Evolutionary conservation across 2,888 invertebrate species (phyloP), one percentile per base, ranked within the genome.

Genomic region (Syrphus vitripennis): DNA sequence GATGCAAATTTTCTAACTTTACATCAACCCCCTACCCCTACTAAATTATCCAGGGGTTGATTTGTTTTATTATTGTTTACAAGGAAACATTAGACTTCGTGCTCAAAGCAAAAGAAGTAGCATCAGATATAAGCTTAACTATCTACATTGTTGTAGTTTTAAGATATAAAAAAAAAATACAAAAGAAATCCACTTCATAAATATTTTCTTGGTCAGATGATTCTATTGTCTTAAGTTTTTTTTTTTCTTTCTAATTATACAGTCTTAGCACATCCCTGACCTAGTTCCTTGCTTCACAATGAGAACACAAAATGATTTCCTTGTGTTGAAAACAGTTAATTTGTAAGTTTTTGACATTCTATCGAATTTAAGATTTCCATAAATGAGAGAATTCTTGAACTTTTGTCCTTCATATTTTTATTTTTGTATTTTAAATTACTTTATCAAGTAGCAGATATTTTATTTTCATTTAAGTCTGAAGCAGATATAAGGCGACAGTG

Each of bases 241-340:
- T 42, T 16, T n/a, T 63, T 42, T 40, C 40, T 40, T 34, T 21
- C 14, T 77, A 19, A 14, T 31, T 16, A 14, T 31, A 71, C 29
- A 57, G 31, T 45, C 21, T 50, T 14, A 7, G 61, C 37, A 53
- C 57, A 83, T 83, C 83, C 79, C 70, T 83, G 83, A 83, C 83
- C 83, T 65, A 75, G 7, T 45, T 65, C 19, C 45, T 14, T 31
- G 19, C 37, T 42, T 6, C 26, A 83, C 71, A 78, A 83, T 55
- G 55, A 59, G 65, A 63, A 70, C n/a, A 57, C 71, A 50, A 26
- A 34, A 61, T 74, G 55, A 65, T 75, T 65, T 74, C 55, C 24
- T 37, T 59, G 53, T 0, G 14, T 50, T 70, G 37, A 77, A 29
- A 59, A 40, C 10, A 70, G 42, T 26, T 42, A 63, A 26, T 63